Base-by-base conservation (phyloP, 2,113 vertebrate genomes). In the Leuciscus idus region DNA sequence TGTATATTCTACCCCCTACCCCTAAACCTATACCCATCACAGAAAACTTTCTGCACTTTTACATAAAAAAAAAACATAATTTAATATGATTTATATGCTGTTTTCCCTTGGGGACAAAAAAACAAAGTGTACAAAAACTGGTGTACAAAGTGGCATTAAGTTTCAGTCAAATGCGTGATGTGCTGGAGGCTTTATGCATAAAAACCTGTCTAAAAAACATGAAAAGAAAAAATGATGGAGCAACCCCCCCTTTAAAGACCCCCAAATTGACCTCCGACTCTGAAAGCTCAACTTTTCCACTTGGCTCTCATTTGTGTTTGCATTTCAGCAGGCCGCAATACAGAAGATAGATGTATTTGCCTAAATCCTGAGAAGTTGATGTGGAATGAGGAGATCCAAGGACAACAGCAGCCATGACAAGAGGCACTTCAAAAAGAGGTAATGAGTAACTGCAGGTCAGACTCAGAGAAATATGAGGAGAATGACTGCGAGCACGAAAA, bases 391-490 rank as follows among this genome's bases (percentile, higher is more conserved):
- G 55, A 75, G 55, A 57, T 81, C 77, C 78, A 66, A 86, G 79
- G 79, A 86, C 70, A 86, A 86, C 59, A 81, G 74, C 87, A 33
- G 72, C 59, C 39, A 83, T 12, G 46, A 84, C 19, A 74, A 84
- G 57, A 76, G 79, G 70, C 79, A 64, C 77, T 64, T 85, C 36
- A 87, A 61, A 80, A 81, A 82, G 59, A 68, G 61, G 13, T 50
- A 89, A 23, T 86, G 55, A 83, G 62, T 70, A 87, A 78, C 85
- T 72, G 85, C 57, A 76, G 79, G 79, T 82, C 85, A 86, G 59
- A 50, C 68, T 30, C 15, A 0, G 75, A 86, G 52, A 86, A 74
- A 76, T 79, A 64, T 26, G 21, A 57, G 46, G 6, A 72, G 57
- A 76, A 68, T 4, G 57, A 66, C 57, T 48, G 62, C 55, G 23